phyloP scores from a whole-genome alignment of 1,140 invertebrate species.

The Formica selysi region DNA sequence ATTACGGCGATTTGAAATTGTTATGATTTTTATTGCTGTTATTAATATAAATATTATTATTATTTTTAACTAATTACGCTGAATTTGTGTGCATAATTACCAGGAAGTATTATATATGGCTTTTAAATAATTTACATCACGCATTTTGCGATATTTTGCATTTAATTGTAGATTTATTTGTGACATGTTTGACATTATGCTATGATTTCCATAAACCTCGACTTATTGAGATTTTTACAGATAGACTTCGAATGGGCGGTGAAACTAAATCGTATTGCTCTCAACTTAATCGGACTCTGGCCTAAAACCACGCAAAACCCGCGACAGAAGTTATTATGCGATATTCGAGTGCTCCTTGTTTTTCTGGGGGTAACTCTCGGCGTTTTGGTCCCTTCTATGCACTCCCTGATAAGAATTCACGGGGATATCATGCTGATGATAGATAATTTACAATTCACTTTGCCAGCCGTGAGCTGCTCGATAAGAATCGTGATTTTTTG shows the following conservation, averaged over 20 bases:
- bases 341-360: background rate
- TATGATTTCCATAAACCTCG: background rate
- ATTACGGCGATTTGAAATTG: no score
- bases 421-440: conserved; percentile 14
- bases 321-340: background rate
- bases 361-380: background rate
- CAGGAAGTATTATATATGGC: no score
- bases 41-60: no score
- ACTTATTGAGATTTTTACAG: background rate
- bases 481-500: conserved; percentile 18
- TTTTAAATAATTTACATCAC: no score
- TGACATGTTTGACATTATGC: background rate
- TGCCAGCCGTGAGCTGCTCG: background rate
- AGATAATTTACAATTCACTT: conserved; percentile 28
- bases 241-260: conserved; percentile 63
- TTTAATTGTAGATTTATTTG: background rate
- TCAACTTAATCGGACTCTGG: conserved; percentile 46
- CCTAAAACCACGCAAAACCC: background rate
- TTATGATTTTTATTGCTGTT: no score
- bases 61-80: no score
- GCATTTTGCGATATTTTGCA: background rate
- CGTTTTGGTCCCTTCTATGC: conserved; percentile 3
- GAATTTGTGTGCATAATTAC: no score
- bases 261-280: conserved; percentile 38
- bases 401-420: conserved; percentile 18